Evolutionary conservation across 2,888 invertebrate genomes (phyloP).

Genomic region (Pachymerium ferrugineum): DNA sequence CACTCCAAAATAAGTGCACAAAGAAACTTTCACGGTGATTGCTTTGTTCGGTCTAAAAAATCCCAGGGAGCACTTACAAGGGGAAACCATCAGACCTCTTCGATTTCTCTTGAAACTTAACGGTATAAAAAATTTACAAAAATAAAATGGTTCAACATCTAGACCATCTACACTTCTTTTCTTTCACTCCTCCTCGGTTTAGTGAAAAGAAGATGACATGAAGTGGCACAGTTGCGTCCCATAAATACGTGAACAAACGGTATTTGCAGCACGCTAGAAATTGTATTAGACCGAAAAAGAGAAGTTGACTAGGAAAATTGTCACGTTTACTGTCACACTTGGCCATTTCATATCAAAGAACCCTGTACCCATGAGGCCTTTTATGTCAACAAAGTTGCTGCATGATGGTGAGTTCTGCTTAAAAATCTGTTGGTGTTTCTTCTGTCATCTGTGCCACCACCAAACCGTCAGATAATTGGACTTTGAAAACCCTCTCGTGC

Average conservation of each 20-base stretch:
- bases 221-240: too few species aligned
- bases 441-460: constrained; percentile 11
- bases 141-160: too few species aligned
- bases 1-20: constrained; percentile 17
- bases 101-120: neutral
- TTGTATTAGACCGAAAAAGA: neutral
- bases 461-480: constrained; percentile 14
- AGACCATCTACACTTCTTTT: too few species aligned
- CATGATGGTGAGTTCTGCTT: neutral
- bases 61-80: neutral
- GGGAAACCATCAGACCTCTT: neutral
- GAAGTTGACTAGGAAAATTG: neutral
- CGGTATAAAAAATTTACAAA: neutral
- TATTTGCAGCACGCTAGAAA: neutral
- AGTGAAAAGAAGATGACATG: too few species aligned
- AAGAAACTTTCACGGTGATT: constrained; percentile 14
- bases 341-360: neutral
- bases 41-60: neutral
- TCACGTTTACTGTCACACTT: constrained; percentile 5
- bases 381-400: neutral
- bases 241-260: neutral
- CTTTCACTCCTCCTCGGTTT: too few species aligned
- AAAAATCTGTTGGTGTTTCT: constrained; percentile 14
- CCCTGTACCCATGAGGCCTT: neutral
- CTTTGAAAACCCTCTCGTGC: neutral